Conservation (phyloP, 2,888 invertebrate species). For the Sarcophaga variegata region DNA sequence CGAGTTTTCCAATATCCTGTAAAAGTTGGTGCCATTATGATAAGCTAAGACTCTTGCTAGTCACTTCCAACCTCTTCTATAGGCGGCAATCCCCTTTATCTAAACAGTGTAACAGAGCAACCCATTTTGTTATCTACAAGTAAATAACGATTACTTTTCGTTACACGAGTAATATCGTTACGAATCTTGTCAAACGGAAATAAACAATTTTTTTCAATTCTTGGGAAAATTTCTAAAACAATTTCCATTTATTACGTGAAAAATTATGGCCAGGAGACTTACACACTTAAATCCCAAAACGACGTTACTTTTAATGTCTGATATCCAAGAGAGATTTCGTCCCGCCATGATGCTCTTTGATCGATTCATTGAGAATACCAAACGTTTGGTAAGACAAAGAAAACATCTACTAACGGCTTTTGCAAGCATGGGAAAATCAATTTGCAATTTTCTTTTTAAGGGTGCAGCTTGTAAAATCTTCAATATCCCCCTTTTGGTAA, state of each 20-base stretch:
- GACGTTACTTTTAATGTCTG: slow-evolving; percentile 90
- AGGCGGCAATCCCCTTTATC: too few relatives aligned
- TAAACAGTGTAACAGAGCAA: too few relatives aligned
- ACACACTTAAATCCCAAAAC: slow-evolving; percentile 82
- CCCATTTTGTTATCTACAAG: too few relatives aligned
- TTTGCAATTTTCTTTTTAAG: slow-evolving; percentile 79
- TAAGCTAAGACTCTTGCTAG: too few relatives aligned
- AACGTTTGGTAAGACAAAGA: slow-evolving; percentile 84
- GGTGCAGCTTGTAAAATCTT: slow-evolving; percentile 85
- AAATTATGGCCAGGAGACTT: slow-evolving; percentile 37
- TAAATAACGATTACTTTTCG: too few relatives aligned
- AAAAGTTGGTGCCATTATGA: too few relatives aligned
- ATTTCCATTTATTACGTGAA: not conserved
- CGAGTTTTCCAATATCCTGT: too few relatives aligned
- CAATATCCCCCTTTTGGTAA: slow-evolving; percentile 86
- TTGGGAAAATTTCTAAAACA: not conserved
- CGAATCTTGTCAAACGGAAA: too few relatives aligned
- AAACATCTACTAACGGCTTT: too few relatives aligned
- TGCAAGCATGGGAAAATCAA: too few relatives aligned
- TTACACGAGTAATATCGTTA: too few relatives aligned
- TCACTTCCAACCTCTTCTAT: too few relatives aligned
- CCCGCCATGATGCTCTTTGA: slow-evolving; percentile 88
- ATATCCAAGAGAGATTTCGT: slow-evolving; percentile 91
- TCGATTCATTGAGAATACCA: slow-evolving; percentile 87
- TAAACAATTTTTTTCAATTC: not conserved